Conservation (phyloP, 2,113 vertebrate genomes). For the Triplophysa siluroides region DNA sequence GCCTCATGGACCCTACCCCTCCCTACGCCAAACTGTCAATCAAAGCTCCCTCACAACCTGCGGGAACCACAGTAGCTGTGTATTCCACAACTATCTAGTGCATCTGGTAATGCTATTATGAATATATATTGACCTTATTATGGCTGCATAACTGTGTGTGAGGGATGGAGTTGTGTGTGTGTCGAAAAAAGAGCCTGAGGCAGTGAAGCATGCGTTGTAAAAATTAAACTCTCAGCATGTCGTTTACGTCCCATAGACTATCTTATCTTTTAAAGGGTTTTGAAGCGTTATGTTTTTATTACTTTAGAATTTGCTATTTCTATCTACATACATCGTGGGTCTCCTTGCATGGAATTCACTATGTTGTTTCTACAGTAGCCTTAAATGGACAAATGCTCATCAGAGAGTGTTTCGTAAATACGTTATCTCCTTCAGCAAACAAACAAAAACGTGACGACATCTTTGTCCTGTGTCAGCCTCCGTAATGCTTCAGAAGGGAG, state of each 20-base stretch:
- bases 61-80: slow-evolving; percentile 64
- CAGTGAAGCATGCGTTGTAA: slow-evolving; percentile 76
- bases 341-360: no score
- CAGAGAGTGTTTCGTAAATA: no score
- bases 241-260: slow-evolving; percentile 69
- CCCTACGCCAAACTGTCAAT: slow-evolving; percentile 55
- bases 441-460: no score
- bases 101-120: slow-evolving; percentile 78
- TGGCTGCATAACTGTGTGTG: slow-evolving; percentile 59
- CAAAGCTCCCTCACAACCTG: slow-evolving; percentile 58
- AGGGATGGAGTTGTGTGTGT: slow-evolving; percentile 25
- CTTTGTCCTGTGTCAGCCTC: no score
- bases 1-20: slow-evolving; percentile 59
- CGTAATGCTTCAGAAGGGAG: no score
- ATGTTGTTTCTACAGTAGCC: no score
- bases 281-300: no score
- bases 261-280: no score
- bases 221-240: slow-evolving; percentile 79
- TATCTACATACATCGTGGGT: no score
- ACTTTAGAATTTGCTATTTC: no score
- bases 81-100: slow-evolving; percentile 71
- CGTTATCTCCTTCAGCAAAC: no score
- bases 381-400: no score
- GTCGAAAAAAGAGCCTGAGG: slow-evolving; percentile 42
- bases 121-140: slow-evolving; percentile 87